These are phyloP conservation scores for Cherax destructor DNA, from an alignment of 1,140 invertebrate species.

Conservation along the genomic window DNA sequence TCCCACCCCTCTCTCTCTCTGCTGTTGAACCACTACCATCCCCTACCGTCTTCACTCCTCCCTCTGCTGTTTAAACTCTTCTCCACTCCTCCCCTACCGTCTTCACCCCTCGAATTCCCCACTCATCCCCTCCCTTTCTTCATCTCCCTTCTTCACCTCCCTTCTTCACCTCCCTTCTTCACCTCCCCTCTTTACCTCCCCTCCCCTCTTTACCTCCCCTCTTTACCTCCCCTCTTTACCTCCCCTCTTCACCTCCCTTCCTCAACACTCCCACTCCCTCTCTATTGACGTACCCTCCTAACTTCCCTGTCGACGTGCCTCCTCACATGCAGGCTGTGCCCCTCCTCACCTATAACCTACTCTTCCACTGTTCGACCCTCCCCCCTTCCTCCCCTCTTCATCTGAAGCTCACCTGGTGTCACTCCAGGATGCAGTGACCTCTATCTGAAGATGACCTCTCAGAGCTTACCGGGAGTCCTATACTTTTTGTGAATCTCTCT, in stretches of 20 bases:
- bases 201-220: not conserved
- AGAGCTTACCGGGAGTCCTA: no score
- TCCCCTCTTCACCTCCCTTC: not conserved
- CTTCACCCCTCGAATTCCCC: not conserved
- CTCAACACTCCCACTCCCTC: no score
- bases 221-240: not conserved
- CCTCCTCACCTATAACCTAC: no score
- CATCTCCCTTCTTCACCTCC: not conserved
- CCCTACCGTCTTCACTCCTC: not conserved
- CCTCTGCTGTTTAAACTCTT: not conserved
- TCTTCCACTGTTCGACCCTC: no score
- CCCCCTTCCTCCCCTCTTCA: no score
- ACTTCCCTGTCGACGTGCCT: no score
- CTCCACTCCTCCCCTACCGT: not conserved
- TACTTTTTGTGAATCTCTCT: no score
- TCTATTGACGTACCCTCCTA: no score
- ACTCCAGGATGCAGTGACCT: no score
- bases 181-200: not conserved
- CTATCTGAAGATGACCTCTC: no score
- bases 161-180: not conserved
- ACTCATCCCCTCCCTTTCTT: not conserved
- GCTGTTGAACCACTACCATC: not conserved
- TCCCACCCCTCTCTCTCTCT: not conserved
- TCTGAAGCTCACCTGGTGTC: no score
- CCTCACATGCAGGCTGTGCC: no score